Percentiles rank a stretch among this genome's conserved stretches.
These are phyloP conservation scores for Knipowitschia caucasica DNA, from an alignment of 2,797 vertebrate species.

Conservation along the genomic window DNA sequence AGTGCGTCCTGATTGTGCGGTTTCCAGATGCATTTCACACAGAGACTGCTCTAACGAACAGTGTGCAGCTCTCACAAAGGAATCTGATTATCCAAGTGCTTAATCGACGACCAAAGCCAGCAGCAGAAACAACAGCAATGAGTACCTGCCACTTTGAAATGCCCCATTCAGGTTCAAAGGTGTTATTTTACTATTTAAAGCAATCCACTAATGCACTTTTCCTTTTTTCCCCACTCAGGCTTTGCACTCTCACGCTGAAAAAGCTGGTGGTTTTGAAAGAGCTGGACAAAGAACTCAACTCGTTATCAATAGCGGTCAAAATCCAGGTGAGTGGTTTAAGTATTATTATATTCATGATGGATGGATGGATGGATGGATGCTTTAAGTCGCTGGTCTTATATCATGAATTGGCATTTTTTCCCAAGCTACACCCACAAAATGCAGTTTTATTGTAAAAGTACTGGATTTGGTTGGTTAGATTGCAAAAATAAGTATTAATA, in stretches of 20 bases:
- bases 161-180: slow-evolving; percentile 5
- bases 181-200: slow-evolving; percentile 10
- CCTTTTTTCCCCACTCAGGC: slow-evolving; percentile 44
- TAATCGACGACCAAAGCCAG: slow-evolving; percentile 7
- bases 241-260: slow-evolving; percentile 81
- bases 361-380: neutral
- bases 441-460: too few species aligned
- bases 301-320: slow-evolving; percentile 82
- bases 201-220: slow-evolving; percentile 23
- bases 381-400: too few species aligned
- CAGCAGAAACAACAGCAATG: slow-evolving; percentile 2
- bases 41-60: neutral
- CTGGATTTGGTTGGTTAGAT: too few species aligned
- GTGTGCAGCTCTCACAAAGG: slow-evolving; percentile 2
- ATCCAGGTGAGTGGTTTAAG: slow-evolving; percentile 73
- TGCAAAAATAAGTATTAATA: too few species aligned
- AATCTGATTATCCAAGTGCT: slow-evolving; percentile 12
- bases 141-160: slow-evolving; percentile 7
- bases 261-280: slow-evolving; percentile 80
- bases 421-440: too few species aligned
- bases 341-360: neutral
- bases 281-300: slow-evolving; percentile 81
- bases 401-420: too few species aligned
- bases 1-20: neutral
- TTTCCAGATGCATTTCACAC: neutral